Conservation (phyloP, 2,113 vertebrate species). For the Vulpes vulpes region DNA sequence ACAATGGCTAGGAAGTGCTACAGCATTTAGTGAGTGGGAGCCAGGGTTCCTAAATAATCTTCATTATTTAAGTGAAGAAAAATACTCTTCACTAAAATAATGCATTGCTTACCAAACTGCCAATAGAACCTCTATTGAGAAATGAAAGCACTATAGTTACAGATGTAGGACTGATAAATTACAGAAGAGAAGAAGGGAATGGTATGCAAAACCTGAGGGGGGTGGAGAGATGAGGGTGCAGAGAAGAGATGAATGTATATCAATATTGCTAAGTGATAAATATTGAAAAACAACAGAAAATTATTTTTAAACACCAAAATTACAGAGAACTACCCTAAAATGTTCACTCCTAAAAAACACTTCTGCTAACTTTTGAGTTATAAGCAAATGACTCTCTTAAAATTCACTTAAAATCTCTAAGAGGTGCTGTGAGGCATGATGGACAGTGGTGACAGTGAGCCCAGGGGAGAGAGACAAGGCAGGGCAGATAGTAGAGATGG, state of each 20-base stretch:
- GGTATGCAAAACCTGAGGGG: not conserved
- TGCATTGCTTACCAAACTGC: not conserved
- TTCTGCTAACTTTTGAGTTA: not conserved
- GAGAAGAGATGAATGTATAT: not conserved
- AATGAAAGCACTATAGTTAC: not conserved
- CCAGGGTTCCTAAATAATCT: not conserved
- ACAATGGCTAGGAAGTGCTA: not conserved
- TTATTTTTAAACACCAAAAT: not conserved
- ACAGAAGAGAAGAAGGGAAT: not conserved
- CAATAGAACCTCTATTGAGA: not conserved
- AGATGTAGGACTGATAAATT: not conserved
- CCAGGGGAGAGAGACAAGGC: not conserved
- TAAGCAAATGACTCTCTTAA: not conserved
- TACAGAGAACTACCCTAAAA: not conserved
- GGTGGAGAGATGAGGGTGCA: not conserved
- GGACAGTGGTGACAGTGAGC: not conserved
- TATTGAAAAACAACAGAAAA: not conserved
- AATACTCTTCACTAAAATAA: slow-evolving; percentile 10
- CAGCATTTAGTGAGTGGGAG: not conserved
- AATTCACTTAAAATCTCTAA: not conserved
- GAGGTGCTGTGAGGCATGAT: not conserved
- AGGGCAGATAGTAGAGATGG: not conserved
- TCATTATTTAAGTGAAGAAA: too few relatives aligned
- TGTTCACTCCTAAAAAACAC: not conserved
- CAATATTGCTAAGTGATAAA: not conserved